Evolutionary conservation across 2,888 invertebrate genomes (phyloP).

Genomic region (Monochamus alternatus): DNA sequence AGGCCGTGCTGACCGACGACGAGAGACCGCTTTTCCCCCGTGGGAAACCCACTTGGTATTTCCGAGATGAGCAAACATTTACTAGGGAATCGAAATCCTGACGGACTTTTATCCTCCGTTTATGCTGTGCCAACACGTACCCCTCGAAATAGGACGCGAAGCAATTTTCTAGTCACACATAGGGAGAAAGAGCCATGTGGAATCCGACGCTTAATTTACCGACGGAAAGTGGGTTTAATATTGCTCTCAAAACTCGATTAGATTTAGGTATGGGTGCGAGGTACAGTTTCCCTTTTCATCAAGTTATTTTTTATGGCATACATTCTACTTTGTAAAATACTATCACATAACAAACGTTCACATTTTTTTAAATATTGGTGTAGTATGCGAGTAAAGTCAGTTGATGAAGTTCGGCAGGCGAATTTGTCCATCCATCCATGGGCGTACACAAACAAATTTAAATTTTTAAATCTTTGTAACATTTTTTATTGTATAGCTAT

Average conservation of each 20-base stretch:
- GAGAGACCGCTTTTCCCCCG: background rate
- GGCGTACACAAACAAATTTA: too few relatives aligned
- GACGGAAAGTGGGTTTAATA: background rate
- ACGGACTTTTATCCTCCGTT: constrained; percentile 14
- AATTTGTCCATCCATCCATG: too few relatives aligned
- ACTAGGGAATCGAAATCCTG: constrained; percentile 3
- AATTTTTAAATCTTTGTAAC: too few relatives aligned
- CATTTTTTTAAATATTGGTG: too few relatives aligned
- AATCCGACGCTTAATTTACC: background rate
- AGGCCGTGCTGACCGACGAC: background rate
- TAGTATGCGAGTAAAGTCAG: too few relatives aligned
- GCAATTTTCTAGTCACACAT: background rate
- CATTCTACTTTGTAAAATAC: too few relatives aligned
- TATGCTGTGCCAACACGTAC: background rate
- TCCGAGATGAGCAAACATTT: background rate
- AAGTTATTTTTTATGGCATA: too few relatives aligned
- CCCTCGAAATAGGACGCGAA: background rate
- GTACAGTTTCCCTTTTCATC: too few relatives aligned
- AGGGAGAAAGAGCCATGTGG: background rate
- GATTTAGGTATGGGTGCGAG: too few relatives aligned
- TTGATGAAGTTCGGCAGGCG: too few relatives aligned
- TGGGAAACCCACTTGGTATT: background rate
- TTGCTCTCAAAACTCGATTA: background rate
- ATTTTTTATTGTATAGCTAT: too few relatives aligned
- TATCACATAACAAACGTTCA: too few relatives aligned